Evolutionary conservation across 2,113 vertebrate species (phyloP).

Genomic region (Atrichornis clamosus): DNA sequence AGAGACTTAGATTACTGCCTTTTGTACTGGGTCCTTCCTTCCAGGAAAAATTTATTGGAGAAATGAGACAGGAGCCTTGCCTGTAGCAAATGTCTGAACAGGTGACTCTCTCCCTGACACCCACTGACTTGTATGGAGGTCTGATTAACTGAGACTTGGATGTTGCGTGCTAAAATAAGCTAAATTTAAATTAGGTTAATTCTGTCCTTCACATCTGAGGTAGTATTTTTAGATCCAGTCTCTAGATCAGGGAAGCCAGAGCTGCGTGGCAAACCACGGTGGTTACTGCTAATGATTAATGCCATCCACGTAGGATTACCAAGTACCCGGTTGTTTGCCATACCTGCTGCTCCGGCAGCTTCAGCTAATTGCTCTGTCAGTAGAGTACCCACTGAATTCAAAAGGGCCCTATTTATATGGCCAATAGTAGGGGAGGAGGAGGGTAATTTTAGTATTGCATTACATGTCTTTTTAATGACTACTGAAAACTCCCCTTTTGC

Average conservation of each 20-base stretch:
- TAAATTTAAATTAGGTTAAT: background rate
- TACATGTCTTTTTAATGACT: background rate
- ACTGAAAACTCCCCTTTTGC: background rate
- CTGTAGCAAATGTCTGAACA: background rate
- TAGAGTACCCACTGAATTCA: background rate
- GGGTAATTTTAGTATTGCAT: background rate
- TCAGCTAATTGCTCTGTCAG: conserved; percentile 21
- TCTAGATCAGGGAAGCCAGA: background rate
- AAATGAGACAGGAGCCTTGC: background rate
- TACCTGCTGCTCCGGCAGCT: background rate
- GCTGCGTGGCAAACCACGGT: background rate
- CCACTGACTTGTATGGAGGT: background rate
- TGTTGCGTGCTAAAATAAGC: background rate
- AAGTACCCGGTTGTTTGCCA: background rate
- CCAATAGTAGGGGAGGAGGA: background rate
- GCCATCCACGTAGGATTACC: background rate
- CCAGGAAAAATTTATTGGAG: background rate
- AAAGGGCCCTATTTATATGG: background rate
- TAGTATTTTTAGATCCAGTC: background rate
- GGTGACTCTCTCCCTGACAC: background rate
- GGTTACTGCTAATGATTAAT: background rate
- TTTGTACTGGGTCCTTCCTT: background rate
- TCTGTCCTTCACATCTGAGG: background rate
- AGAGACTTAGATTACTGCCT: background rate
- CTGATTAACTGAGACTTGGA: background rate